Evolutionary conservation across 2,797 vertebrate genomes (phyloP).

Genomic region (Dromococcyx pavoninus): DNA sequence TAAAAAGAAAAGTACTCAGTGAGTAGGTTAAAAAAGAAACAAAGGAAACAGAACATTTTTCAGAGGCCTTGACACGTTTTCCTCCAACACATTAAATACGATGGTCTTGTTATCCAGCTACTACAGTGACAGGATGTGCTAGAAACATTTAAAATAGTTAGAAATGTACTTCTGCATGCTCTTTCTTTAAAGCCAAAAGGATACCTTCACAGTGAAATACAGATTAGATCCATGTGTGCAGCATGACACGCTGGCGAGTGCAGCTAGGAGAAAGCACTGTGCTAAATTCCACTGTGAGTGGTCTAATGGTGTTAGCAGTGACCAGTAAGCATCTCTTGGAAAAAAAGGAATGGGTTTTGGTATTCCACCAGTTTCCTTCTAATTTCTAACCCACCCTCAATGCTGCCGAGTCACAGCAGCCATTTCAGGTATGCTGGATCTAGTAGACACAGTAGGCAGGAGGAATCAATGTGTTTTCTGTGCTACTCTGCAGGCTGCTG

Average conservation of each 20-base stretch:
- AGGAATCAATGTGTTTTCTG: slow-evolving; percentile 68
- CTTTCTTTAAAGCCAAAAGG: background rate
- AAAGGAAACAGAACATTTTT: background rate
- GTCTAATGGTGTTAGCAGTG: background rate
- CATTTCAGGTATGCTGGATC: background rate
- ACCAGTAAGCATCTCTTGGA: background rate
- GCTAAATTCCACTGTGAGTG: background rate
- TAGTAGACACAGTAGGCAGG: background rate
- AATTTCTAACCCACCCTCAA: background rate
- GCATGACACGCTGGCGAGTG: background rate
- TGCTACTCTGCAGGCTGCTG: slow-evolving; percentile 42
- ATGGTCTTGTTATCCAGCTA: background rate
- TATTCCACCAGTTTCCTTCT: slow-evolving; percentile 26
- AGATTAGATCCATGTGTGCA: background rate
- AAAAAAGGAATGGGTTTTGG: background rate
- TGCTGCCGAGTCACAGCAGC: slow-evolving; percentile 26
- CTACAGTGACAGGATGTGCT: background rate
- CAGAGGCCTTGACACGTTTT: slow-evolving; percentile 8
- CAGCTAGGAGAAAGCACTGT: background rate
- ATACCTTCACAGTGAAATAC: background rate
- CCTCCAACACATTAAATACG: background rate
- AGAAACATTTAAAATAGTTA: slow-evolving; percentile 14
- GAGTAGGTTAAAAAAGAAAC: background rate
- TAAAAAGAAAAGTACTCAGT: background rate
- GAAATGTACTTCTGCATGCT: background rate